Percentiles rank a stretch among this genome's conserved stretches.
These are phyloP conservation scores for Gymnothorax javanicus DNA, from an alignment of 2,797 vertebrate species.

Conservation along the genomic window DNA sequence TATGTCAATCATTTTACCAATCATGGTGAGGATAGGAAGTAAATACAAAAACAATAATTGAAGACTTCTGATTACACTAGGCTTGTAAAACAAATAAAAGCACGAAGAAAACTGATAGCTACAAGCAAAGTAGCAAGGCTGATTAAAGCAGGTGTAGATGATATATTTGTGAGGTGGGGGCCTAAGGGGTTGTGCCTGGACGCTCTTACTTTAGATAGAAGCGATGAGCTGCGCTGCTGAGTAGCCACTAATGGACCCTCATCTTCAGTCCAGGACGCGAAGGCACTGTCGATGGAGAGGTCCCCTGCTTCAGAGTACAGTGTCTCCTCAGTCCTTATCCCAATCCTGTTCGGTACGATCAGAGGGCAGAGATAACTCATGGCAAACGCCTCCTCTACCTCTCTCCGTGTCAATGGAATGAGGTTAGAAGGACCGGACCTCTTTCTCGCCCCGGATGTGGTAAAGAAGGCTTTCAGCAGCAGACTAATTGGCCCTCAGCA, in stretches of 20 bases:
- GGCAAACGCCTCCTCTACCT: background rate
- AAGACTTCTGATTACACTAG: background rate
- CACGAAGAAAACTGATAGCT: background rate
- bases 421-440: background rate
- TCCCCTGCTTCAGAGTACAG: accelerated
- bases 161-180: background rate
- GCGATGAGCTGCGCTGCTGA: accelerated
- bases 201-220: conserved; percentile 8
- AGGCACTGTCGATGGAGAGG: background rate
- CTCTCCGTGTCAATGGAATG: background rate
- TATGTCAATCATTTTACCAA: background rate
- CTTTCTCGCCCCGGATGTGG: background rate
- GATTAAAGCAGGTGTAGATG: background rate
- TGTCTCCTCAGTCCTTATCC: background rate
- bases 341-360: background rate
- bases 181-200: background rate
- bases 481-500: conserved; percentile 36
- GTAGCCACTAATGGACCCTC: background rate
- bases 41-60: background rate
- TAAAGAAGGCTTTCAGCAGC: conserved; percentile 4
- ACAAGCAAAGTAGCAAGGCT: background rate
- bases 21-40: background rate
- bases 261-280: conserved; percentile 24
- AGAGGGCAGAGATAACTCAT: background rate
- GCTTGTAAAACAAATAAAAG: background rate